Evolutionary conservation across 1,140 invertebrate genomes (phyloP), one percentile per base, ranked within the genome.

Genomic region (Orchesella cincta): DNA sequence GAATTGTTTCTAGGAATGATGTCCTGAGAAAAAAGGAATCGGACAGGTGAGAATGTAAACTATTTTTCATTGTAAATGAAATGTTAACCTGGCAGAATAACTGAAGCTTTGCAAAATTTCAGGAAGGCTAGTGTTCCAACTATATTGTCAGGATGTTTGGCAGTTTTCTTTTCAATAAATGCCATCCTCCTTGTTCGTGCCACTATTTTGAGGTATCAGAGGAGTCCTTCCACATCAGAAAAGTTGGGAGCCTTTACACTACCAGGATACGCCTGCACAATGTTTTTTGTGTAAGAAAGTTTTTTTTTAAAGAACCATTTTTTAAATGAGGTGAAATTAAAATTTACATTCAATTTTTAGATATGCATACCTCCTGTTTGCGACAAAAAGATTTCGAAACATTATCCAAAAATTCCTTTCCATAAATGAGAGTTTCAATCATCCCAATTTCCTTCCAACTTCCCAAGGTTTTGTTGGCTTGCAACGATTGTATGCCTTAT

Each of bases 221-320:
- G 12, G 1, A 29, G 12, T 33, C 29, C 3, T 12, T 12, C 31
- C 1, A 14, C 31, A 12, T 3, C 26, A 12, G 62, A 67, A 67
- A 67, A 67, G n/a, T 33, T 67, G 3, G 62, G 62, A 33, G 62
- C 29, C 8, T 14, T 67, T 29, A 31, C 62, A 8, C 26, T 33
- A 12, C 62, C 62, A 1, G 5, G 8, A 12, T 67, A 67, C 33
- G 26, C 62, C 8, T 67, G 29, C 28, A 67, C 62, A 2, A 67
- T 67, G 62, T 31, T 8, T n/a, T 67, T 67, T 67, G 62, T 67
- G 62, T 67, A 67, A 67, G 26, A 31, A 31, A 67, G 33, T 67
- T 8, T 8, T 31, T 31, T n/a, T 67, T 12, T n/a, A n/a, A 46
- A 8, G 20, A 46, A 46, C 8, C 39, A 20, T 12, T 46, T 46